phyloP scores from a whole-genome alignment of 1,140 invertebrate species.

The Periplaneta americana region DNA sequence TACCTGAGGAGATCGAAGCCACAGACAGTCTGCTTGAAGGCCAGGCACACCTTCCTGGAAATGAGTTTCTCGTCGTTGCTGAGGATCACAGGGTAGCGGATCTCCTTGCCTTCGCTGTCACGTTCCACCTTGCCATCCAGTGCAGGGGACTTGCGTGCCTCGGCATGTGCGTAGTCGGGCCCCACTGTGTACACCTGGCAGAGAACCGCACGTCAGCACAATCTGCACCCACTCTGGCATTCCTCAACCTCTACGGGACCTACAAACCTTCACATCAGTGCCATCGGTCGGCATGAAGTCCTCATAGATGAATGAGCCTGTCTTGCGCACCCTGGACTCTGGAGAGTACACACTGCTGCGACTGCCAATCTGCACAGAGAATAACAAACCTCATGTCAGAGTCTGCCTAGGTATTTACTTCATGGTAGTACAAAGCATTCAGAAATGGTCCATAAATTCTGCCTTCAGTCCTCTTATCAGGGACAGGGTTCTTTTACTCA shows the following conservation, averaged over 20 bases:
- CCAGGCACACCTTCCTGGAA: conserved; percentile 94
- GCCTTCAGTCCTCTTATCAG: too few relatives aligned
- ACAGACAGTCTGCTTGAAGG: conserved; percentile 99
- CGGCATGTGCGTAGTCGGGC: conserved; percentile 98
- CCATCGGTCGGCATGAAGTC: conserved; percentile 99
- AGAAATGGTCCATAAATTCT: too few relatives aligned
- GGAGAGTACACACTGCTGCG: conserved; percentile 97
- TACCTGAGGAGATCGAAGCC: conserved; percentile 95
- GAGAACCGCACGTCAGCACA: neutral
- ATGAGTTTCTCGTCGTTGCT: conserved; percentile 98
- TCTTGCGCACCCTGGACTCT: conserved; percentile 91
- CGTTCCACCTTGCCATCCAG: conserved; percentile 97
- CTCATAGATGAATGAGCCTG: conserved; percentile 99
- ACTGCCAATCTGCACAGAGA: conserved; percentile 78
- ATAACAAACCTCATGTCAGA: too few relatives aligned
- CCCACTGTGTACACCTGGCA: conserved; percentile 85
- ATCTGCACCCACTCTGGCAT: neutral
- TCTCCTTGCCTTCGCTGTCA: conserved; percentile 97
- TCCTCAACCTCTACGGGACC: neutral
- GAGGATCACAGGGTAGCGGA: conserved; percentile 96
- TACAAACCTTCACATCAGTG: conserved; percentile 73
- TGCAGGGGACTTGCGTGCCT: conserved; percentile 96
- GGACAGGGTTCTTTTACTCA: too few relatives aligned
- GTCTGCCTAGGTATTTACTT: too few relatives aligned
- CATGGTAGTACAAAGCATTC: too few relatives aligned